These are phyloP conservation scores for Meteorus colon DNA, from an alignment of 2,888 invertebrate species.

Conservation along the genomic window DNA sequence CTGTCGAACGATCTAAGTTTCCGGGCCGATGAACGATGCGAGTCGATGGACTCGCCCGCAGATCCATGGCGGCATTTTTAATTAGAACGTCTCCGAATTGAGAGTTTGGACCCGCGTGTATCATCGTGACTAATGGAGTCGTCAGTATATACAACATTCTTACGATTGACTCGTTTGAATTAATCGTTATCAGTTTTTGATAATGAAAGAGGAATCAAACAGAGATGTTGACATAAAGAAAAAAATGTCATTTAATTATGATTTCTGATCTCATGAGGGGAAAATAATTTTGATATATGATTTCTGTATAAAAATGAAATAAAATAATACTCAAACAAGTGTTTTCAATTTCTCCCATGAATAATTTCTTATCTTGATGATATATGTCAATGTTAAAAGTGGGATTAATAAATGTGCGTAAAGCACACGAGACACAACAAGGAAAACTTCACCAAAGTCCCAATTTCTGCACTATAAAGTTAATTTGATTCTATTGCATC, in stretches of 20 bases:
- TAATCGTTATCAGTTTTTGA: background rate
- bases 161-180: constrained; percentile 39
- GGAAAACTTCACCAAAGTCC: no score
- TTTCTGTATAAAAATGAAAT: no score
- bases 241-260: background rate
- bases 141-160: constrained; percentile 29
- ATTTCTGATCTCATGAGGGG: background rate
- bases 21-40: constrained; percentile 40
- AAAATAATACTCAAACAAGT: no score
- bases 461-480: no score
- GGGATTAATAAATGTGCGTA: no score
- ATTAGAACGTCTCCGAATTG: constrained; percentile 40
- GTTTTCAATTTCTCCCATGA: no score
- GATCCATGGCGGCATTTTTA: constrained; percentile 33
- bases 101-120: constrained; percentile 16
- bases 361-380: no score
- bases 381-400: no score
- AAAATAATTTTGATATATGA: no score
- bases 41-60: constrained; percentile 18
- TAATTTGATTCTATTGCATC: no score
- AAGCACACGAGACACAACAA: no score
- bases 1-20: constrained; percentile 38
- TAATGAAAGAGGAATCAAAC: constrained; percentile 1
- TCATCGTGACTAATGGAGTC: constrained; percentile 38
- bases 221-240: background rate